Conservation (phyloP, 1,140 invertebrate species). For the Seison nebaliae region DNA sequence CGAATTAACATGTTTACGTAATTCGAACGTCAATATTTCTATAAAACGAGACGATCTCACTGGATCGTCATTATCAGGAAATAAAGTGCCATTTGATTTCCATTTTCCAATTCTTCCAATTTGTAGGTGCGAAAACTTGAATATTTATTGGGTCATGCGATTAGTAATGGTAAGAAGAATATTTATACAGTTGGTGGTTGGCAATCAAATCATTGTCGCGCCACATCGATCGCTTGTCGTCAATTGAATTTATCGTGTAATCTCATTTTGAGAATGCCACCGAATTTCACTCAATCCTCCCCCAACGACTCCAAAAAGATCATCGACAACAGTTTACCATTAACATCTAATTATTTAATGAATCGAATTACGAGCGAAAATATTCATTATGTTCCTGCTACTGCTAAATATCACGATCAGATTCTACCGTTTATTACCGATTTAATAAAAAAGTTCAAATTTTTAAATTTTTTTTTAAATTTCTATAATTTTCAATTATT, state of each 20-base stretch:
- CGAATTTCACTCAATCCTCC: conserved; percentile 15
- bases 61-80: conserved; percentile 1
- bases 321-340: conserved; percentile 12
- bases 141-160: conserved; percentile 20
- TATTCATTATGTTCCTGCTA: conserved; percentile 19
- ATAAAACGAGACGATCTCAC: conserved; percentile 10
- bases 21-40: too few species aligned
- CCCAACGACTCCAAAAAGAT: neutral
- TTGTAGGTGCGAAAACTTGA: conserved; percentile 22
- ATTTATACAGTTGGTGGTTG: conserved; percentile 20
- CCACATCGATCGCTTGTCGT: conserved; percentile 16
- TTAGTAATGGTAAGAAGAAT: conserved; percentile 15
- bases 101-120: too few species aligned
- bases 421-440: too few species aligned
- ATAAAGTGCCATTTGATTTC: too few species aligned
- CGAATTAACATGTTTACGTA: too few species aligned
- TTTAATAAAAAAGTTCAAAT: conserved; percentile 15
- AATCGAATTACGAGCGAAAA: conserved; percentile 18
- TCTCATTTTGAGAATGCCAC: conserved; percentile 17
- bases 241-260: conserved; percentile 18
- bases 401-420: conserved; percentile 18
- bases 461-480: neutral
- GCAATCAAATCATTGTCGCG: conserved; percentile 21
- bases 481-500: conserved; percentile 2
- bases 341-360: conserved; percentile 12